Conservation (phyloP, 2,113 vertebrate genomes). For the Murina feae region DNA sequence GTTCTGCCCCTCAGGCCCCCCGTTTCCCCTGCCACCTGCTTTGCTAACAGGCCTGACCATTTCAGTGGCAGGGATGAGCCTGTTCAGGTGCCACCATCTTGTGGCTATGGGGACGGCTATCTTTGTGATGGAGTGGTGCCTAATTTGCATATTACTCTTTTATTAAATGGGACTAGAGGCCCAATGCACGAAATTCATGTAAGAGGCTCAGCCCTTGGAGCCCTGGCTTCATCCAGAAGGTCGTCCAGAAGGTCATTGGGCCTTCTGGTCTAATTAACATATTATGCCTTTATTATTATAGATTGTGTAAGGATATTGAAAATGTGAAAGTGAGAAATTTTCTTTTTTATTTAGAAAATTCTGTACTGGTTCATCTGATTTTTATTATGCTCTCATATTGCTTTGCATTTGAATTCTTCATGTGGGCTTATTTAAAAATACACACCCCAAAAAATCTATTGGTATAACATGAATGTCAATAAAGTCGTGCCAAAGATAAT, state of each 20-base stretch:
- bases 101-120: too few species aligned
- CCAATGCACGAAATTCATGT: fast-evolving
- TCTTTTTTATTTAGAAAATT: neutral
- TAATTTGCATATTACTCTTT: too few species aligned
- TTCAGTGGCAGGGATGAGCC: too few species aligned
- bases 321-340: neutral
- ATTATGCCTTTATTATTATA: neutral
- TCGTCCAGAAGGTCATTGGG: too few species aligned
- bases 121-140: too few species aligned
- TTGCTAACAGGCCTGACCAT: too few species aligned
- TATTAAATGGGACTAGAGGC: too few species aligned
- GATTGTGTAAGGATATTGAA: neutral
- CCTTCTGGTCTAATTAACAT: too few species aligned
- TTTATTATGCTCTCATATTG: neutral
- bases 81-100: too few species aligned
- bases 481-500: neutral
- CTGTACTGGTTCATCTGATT: neutral
- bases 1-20: too few species aligned
- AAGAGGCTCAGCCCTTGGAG: fast-evolving
- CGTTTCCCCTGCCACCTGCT: too few species aligned
- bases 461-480: neutral
- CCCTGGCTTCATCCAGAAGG: too few species aligned
- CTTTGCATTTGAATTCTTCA: neutral
- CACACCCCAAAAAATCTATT: neutral
- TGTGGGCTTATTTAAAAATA: neutral